Evolutionary conservation across 2,113 vertebrate genomes (phyloP), one percentile per base, ranked within the genome.

Genomic region (Pseudorhombus dupliciocellatus): DNA sequence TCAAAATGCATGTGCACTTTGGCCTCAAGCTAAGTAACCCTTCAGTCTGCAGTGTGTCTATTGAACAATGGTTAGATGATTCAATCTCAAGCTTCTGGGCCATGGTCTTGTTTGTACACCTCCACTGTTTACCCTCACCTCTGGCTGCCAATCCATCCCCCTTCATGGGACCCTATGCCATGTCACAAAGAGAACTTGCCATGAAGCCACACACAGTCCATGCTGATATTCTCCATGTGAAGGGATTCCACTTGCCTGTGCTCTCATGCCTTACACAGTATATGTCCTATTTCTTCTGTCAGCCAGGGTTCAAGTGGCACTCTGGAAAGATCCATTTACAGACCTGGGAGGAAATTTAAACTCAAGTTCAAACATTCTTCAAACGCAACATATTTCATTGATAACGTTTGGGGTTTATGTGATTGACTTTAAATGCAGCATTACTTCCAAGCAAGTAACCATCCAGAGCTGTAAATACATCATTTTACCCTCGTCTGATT

Each of bases 81-180:
- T 72, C 61, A 77, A 50, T 80, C 57, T 53, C 6, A 7, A 79
- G 75, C 68, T 79, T 83, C 74, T 79, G 75, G 79, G 73, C 80
- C 75, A 77, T 79, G 57, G 56, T 64, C 64, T 61, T 85, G 73
- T 88, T 78, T 89, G 72, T 87, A 63, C 75, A 79, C 21, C 64
- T 77, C 58, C 70, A 68, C 81, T 77, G 60, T 80, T 78, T 73
- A 62, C 70, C 71, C 73, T 25, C 15, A 28, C 79, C 85, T 63
- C 62, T 78, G 83, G 77, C 85, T 90, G 88, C 81, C 71, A 46
- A 66, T 78, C 55, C 84, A 77, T 85, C 56, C 70, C 50, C 75
- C 80, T 73, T 58, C 67, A 73, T 79, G 46, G 77, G 69, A 61
- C 28, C 72, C 66, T 76, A 31, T 70, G 44, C 44, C 80, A 68